phyloP scores from a whole-genome alignment of 2,797 vertebrate genomes.

The Cetoscarus ocellatus region DNA sequence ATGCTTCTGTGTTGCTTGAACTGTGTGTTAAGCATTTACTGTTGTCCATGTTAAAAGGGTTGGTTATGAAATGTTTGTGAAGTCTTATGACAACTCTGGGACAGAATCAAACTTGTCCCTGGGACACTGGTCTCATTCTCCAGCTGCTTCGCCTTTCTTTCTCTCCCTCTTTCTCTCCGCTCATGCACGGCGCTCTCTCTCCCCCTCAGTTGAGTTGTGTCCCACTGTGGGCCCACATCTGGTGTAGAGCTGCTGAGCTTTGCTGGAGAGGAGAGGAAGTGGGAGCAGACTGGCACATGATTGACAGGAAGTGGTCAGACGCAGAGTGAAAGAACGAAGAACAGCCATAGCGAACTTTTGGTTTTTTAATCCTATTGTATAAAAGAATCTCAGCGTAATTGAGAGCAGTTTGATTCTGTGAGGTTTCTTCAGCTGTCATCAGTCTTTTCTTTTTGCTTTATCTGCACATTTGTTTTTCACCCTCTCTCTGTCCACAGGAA shows the following conservation, averaged over 20 bases:
- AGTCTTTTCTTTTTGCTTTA: background rate
- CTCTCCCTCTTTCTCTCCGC: conserved; percentile 11
- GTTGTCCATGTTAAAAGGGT: conserved; percentile 47
- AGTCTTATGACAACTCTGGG: conserved; percentile 79
- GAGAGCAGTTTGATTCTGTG: background rate
- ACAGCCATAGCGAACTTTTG: conserved; percentile 28
- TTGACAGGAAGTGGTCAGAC: conserved; percentile 80
- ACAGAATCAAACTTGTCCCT: conserved; percentile 77
- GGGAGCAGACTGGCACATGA: conserved; percentile 85
- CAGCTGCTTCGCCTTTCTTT: conserved; percentile 52
- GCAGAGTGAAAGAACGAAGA: conserved; percentile 73
- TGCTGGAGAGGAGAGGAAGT: conserved; percentile 83
- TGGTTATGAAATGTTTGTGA: conserved; percentile 76
- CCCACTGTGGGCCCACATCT: conserved; percentile 62
- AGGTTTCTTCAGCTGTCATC: background rate
- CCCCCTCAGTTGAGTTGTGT: conserved; percentile 44
- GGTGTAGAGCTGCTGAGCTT: conserved; percentile 73
- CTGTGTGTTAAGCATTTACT: conserved; percentile 29
- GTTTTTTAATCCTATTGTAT: conserved; percentile 36
- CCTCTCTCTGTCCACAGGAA: conserved; percentile 79
- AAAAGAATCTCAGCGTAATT: background rate
- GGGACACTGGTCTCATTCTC: conserved; percentile 79
- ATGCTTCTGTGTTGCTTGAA: conserved; percentile 24
- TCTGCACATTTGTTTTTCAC: conserved; percentile 1
- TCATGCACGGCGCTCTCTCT: conserved; percentile 37